Evolutionary conservation across 2,888 invertebrate species (phyloP).

Genomic region (Pogonocherus hispidulus): DNA sequence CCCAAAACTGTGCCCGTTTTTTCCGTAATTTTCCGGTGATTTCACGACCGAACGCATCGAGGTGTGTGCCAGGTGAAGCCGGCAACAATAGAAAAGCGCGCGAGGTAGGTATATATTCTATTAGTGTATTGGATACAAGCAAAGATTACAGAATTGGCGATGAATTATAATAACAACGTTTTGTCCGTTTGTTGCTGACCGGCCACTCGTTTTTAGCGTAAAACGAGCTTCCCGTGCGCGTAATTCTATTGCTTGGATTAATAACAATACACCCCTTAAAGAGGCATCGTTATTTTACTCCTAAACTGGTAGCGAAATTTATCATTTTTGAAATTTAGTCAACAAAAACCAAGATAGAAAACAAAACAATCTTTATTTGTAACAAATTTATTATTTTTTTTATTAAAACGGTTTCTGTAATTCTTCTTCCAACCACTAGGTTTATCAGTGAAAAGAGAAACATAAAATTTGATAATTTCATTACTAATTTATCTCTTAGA

Average conservation of each 20-base stretch:
- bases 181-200: conserved; percentile 54
- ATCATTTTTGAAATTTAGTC: too few relatives aligned
- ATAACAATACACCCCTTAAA: too few relatives aligned
- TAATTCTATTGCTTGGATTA: neutral
- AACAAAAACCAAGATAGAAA: too few relatives aligned
- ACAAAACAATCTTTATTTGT: too few relatives aligned
- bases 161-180: conserved; percentile 32
- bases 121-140: conserved; percentile 61
- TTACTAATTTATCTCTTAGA: too few relatives aligned
- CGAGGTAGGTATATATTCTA: conserved; percentile 64
- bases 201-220: conserved; percentile 55
- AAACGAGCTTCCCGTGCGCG: neutral
- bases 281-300: too few relatives aligned
- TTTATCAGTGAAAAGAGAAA: too few relatives aligned
- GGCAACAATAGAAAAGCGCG: conserved; percentile 59
- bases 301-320: too few relatives aligned
- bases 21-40: conserved; percentile 66
- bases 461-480: too few relatives aligned
- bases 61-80: conserved; percentile 60
- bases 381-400: too few relatives aligned
- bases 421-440: too few relatives aligned
- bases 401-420: too few relatives aligned
- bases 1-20: conserved; percentile 58
- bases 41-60: conserved; percentile 62
- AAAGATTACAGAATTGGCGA: conserved; percentile 51